Percentiles rank a stretch among this genome's conserved stretches.
phyloP scores from a whole-genome alignment of 2,113 vertebrate species.

The Xerus inauris region DNA sequence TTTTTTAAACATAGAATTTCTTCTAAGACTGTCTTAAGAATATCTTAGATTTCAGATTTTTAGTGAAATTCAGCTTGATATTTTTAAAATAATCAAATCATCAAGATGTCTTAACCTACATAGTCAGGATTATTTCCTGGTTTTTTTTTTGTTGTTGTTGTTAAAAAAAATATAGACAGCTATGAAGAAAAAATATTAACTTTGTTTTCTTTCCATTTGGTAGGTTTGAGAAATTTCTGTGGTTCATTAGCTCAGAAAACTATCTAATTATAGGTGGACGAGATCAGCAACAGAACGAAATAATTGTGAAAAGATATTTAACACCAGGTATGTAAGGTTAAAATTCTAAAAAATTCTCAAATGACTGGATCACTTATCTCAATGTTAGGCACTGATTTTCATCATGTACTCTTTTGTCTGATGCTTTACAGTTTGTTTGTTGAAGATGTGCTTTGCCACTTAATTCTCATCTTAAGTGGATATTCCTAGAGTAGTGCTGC shows the following conservation, averaged over 20 bases:
- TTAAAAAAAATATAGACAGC: no score
- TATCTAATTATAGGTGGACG: constrained; percentile 97
- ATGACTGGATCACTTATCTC: neutral
- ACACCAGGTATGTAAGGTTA: constrained; percentile 86
- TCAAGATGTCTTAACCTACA: constrained; percentile 15
- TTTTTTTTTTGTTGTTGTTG: no score
- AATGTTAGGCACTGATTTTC: neutral
- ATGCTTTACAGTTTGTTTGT: neutral
- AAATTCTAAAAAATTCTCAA: neutral
- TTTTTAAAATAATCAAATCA: constrained; percentile 37
- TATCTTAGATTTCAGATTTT: neutral
- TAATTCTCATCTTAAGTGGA: constrained; percentile 28
- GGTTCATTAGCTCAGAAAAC: constrained; percentile 99
- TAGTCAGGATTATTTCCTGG: neutral
- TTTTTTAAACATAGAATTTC: neutral
- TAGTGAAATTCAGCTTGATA: constrained; percentile 38
- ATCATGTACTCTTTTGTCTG: constrained; percentile 26
- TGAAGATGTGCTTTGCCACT: neutral
- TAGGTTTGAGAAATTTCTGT: constrained; percentile 99
- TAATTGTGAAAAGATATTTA: constrained; percentile 97
- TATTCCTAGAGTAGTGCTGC: neutral
- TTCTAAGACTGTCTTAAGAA: neutral
- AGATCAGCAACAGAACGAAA: constrained; percentile 99
- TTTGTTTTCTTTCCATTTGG: constrained; percentile 71
- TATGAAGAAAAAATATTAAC: constrained; percentile 56